A percentile compares a stretch with the other conserved stretches of the same genome.
phyloP scores from a whole-genome alignment of 2,113 vertebrate species.

The Leptocoma aspasia region DNA sequence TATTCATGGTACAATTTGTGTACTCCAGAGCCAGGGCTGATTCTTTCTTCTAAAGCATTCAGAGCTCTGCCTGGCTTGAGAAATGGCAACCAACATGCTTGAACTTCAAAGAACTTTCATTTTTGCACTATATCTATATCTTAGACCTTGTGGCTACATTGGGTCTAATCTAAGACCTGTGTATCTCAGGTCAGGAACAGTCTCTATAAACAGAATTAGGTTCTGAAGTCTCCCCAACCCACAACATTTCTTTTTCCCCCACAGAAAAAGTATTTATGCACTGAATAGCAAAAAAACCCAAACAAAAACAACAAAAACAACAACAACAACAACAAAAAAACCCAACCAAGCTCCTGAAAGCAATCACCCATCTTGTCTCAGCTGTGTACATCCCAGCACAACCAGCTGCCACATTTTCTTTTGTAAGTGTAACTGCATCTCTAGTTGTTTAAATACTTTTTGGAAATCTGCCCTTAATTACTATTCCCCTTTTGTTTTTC shows the following conservation, averaged over 20 bases:
- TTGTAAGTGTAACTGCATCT: not conserved
- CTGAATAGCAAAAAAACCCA: not conserved
- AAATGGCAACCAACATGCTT: not conserved
- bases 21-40: not conserved
- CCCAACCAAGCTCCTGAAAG: not conserved
- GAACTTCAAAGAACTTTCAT: not conserved
- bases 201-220: not conserved
- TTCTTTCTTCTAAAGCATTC: not conserved
- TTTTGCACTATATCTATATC: not conserved
- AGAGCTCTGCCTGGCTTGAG: not conserved
- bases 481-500: not conserved
- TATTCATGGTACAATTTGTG: not conserved
- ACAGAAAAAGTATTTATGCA: not conserved
- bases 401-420: not conserved
- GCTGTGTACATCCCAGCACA: not conserved
- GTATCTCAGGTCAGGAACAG: not conserved
- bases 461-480: not conserved
- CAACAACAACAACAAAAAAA: not conserved
- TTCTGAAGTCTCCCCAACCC: not conserved
- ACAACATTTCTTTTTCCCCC: not conserved
- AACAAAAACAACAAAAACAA: not conserved
- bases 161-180: not conserved
- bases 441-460: not conserved
- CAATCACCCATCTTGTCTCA: not conserved
- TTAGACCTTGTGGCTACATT: not conserved